Evolutionary conservation across 2,797 vertebrate species (phyloP).

Genomic region (Sebastes nivosus): DNA sequence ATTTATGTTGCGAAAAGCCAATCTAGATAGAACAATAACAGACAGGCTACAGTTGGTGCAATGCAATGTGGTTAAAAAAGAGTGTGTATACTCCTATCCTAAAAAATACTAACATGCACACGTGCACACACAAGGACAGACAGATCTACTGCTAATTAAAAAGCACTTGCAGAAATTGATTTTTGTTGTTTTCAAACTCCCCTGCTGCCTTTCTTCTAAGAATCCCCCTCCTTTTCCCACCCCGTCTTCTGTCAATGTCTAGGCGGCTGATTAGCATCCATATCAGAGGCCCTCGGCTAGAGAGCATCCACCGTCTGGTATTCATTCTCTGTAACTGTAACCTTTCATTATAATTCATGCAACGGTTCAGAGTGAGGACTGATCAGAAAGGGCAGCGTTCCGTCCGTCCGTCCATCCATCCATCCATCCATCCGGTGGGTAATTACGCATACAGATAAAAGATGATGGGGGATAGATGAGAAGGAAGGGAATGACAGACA

Average conservation of each 20-base stretch:
- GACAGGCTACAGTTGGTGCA: not conserved
- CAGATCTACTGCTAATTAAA: constrained; percentile 12
- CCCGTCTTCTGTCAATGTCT: constrained; percentile 12
- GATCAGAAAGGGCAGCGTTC: constrained; percentile 49
- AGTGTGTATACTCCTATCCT: not conserved
- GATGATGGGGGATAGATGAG: not conserved
- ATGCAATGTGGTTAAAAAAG: not conserved
- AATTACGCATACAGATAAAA: constrained; percentile 29
- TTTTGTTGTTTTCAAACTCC: constrained; percentile 25
- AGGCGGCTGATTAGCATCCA: constrained; percentile 48
- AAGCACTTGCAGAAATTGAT: constrained; percentile 12
- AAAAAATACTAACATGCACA: not conserved
- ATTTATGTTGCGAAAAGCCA: not conserved
- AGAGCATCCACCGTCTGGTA: constrained; percentile 54
- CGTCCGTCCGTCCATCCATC: constrained; percentile 1
- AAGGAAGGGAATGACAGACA: not conserved
- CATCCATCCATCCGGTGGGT: not conserved
- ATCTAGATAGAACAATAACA: not conserved
- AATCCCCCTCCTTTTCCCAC: constrained; percentile 1
- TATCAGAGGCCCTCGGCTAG: constrained; percentile 12
- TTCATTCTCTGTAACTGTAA: constrained; percentile 63
- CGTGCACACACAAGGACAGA: not conserved
- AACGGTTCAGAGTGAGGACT: constrained; percentile 13
- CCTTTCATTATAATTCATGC: constrained; percentile 59
- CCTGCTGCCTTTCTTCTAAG: constrained; percentile 32